Conservation (phyloP, 2,888 invertebrate species). For the Eudasyphora cyanicolor region DNA sequence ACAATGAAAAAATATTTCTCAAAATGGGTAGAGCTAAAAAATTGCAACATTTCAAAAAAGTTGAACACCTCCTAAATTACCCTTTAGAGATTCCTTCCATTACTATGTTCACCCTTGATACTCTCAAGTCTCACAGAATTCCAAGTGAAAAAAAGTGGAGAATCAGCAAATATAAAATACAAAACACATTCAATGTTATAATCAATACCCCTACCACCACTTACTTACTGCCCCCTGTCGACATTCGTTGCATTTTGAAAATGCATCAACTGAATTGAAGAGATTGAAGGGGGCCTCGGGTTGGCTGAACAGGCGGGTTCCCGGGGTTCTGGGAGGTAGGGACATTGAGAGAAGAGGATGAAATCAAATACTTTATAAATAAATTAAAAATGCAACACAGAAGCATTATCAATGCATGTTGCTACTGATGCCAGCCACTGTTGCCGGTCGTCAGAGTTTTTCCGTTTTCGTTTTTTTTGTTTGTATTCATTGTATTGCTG, state of each 20-base stretch:
- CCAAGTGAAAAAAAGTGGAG: not conserved
- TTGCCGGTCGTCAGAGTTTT: not conserved
- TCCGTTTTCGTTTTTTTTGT: not conserved
- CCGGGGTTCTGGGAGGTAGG: not conserved
- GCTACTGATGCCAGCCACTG: constrained; percentile 38
- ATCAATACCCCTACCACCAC: constrained; percentile 8
- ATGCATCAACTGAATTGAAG: constrained; percentile 11
- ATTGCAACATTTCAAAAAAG: not conserved
- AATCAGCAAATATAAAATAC: constrained; percentile 32
- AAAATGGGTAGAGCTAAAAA: too few species aligned
- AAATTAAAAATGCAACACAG: constrained; percentile 64
- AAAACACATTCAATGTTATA: constrained; percentile 11
- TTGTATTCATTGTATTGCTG: not conserved
- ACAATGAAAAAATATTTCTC: too few species aligned
- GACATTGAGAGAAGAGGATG: constrained; percentile 28
- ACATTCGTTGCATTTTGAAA: not conserved
- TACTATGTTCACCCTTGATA: not conserved
- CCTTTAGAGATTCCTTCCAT: not conserved
- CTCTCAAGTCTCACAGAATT: not conserved
- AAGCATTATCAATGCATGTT: constrained; percentile 56
- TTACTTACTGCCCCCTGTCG: not conserved
- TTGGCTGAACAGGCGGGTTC: not conserved
- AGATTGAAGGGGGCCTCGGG: too few species aligned
- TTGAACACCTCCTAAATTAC: not conserved
- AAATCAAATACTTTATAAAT: constrained; percentile 66